These are phyloP conservation scores for Lasioglossum albipes DNA, from an alignment of 1,140 invertebrate species.

Conservation along the genomic window DNA sequence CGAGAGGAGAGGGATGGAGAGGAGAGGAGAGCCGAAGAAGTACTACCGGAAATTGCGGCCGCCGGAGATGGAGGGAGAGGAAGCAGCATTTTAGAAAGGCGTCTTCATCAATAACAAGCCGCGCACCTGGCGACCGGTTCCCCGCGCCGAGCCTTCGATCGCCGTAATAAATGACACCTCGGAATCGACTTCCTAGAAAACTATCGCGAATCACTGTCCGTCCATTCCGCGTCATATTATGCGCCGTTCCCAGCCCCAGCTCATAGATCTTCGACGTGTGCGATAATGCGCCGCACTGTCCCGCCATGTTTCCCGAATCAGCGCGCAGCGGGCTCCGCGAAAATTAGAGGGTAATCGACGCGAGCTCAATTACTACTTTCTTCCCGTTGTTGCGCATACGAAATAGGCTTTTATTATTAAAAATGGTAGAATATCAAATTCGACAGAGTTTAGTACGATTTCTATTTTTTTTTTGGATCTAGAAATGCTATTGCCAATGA, in stretches of 20 bases:
- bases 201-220: constrained; percentile 18
- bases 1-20: constrained; percentile 3
- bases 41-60: constrained; percentile 40
- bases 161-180: constrained; percentile 53
- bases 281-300: neutral
- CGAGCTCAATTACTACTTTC: too few species aligned
- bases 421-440: too few species aligned
- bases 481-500: too few species aligned
- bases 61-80: constrained; percentile 32
- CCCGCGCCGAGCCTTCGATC: constrained; percentile 32
- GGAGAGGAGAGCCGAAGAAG: constrained; percentile 15
- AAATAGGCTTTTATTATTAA: too few species aligned
- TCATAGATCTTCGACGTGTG: constrained; percentile 41
- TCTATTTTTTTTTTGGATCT: too few species aligned
- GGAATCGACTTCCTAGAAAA: constrained; percentile 56
- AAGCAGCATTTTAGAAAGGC: constrained; percentile 48
- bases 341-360: too few species aligned
- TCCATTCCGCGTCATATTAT: constrained; percentile 17
- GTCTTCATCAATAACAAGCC: constrained; percentile 57
- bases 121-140: constrained; percentile 59
- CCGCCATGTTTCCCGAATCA: too few species aligned
- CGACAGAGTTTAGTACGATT: too few species aligned
- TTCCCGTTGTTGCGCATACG: too few species aligned
- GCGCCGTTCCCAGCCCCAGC: neutral
- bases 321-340: too few species aligned